Evolutionary conservation across 2,113 vertebrate species (phyloP).

Genomic region (Forbesichthys agassizii): DNA sequence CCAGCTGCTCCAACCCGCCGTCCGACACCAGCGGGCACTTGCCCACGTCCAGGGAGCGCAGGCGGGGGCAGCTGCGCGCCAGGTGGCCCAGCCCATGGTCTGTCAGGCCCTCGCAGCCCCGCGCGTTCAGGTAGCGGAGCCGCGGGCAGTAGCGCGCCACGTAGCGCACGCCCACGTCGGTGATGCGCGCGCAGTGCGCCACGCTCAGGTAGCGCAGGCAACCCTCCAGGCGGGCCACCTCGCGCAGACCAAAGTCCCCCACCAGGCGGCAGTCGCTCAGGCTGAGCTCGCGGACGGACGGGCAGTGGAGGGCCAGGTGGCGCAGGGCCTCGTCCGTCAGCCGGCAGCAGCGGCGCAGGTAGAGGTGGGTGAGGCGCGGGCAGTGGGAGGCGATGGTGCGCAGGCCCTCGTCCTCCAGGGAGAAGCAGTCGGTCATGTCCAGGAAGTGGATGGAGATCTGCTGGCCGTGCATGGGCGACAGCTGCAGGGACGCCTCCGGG

Average conservation of each 20-base stretch:
- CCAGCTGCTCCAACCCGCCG: slow-evolving; percentile 88
- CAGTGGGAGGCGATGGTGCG: slow-evolving; percentile 96
- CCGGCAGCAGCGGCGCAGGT: slow-evolving; percentile 91
- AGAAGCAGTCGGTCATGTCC: slow-evolving; percentile 98
- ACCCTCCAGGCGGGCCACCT: slow-evolving; percentile 93
- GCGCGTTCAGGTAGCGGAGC: slow-evolving; percentile 95
- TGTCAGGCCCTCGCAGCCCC: slow-evolving; percentile 96
- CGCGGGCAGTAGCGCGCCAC: slow-evolving; percentile 95
- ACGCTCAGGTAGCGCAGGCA: slow-evolving; percentile 95
- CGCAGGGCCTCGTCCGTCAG: slow-evolving; percentile 94
- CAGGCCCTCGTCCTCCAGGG: slow-evolving; percentile 93
- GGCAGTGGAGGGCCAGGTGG: slow-evolving; percentile 93
- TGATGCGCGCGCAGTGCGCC: slow-evolving; percentile 94
- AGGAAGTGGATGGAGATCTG: slow-evolving; percentile 95
- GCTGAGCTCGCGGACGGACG: slow-evolving; percentile 88
- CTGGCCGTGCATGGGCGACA: slow-evolving; percentile 91
- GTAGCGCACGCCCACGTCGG: slow-evolving; percentile 94
- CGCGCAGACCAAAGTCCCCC: slow-evolving; percentile 93
- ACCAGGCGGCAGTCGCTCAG: slow-evolving; percentile 95
- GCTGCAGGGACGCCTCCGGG: slow-evolving; percentile 89
- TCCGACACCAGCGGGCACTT: slow-evolving; percentile 96
- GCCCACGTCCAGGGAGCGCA: slow-evolving; percentile 94
- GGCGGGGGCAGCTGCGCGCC: slow-evolving; percentile 92
- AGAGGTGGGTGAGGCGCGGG: slow-evolving; percentile 96
- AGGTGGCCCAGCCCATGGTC: slow-evolving; percentile 95